Base-by-base conservation (phyloP, 1,140 invertebrate genomes). In the Euura lappo region DNA sequence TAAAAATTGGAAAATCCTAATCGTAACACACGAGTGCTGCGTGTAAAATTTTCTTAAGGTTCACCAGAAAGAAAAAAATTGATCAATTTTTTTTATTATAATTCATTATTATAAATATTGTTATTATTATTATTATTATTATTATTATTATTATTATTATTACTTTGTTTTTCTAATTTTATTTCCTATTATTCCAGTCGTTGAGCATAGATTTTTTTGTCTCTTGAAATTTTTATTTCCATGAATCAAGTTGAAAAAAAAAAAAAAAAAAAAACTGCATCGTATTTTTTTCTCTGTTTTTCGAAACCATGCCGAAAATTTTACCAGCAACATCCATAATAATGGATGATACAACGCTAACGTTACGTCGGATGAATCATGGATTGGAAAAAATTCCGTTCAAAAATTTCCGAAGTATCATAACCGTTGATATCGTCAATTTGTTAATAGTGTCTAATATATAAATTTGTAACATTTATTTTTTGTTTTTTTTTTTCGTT, bases 1-100 rank as follows among this genome's bases (percentile, higher is more conserved):
- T 81, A 82, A 81, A 82, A 84, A 82, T 85, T 81, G 80, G 77
- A 84, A 85, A 85, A 83, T 78, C 78, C 81, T 84, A 85, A 84
- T 86, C 72, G 78, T 82, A 86, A 85, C 79, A 82, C 75, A 76
- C 75, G 65, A 66, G 51, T 60, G 51, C 13, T 60, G 51, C 51
- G 51, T 60, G 51, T 60, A 60, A 60, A 60, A 60, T 60, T 60
- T 60, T n/a, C 51, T 11, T n/a, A 60, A 6, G 51, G 51, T 60
- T 60, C 13, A 5, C 10, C 28, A 60, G 51, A 6, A 60, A 60
- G 1, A 28, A 28, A 28, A 28, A 60, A 3, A 60, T 60, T 60
- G 51, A 8, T 60, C 28, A 28, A 28, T 60, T 60, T n/a, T 6
- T n/a, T 60, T 3, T 6, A 8, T 11, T 2, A 60, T 60, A 6